These are phyloP conservation scores for Vanessa atalanta DNA, from an alignment of 1,140 invertebrate genomes.

Conservation along the genomic window DNA sequence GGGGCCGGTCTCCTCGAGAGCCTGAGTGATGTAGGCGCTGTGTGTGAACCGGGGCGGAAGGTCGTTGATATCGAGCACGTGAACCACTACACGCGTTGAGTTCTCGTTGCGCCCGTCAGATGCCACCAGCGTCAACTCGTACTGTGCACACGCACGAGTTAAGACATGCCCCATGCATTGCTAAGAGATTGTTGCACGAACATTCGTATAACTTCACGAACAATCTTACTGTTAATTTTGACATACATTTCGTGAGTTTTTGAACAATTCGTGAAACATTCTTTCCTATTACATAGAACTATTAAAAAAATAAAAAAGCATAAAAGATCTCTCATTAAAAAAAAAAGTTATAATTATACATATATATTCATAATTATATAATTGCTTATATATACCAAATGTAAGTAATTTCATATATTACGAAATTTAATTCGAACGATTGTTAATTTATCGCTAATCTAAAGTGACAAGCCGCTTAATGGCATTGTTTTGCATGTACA, in stretches of 20 bases:
- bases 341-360: no score
- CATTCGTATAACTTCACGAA: neutral
- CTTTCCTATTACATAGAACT: no score
- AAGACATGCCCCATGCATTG: constrained; percentile 69
- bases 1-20: constrained; percentile 76
- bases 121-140: constrained; percentile 92
- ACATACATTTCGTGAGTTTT: neutral
- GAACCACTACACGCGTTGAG: constrained; percentile 88
- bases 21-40: constrained; percentile 84
- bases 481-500: constrained; percentile 5
- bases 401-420: neutral
- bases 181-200: constrained; percentile 29
- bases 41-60: constrained; percentile 89
- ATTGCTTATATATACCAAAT: neutral
- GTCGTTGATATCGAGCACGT: constrained; percentile 91
- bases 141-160: constrained; percentile 82
- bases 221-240: neutral
- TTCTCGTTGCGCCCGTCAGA: constrained; percentile 93
- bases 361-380: neutral
- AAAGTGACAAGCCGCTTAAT: neutral
- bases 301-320: no score
- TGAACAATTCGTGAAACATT: neutral
- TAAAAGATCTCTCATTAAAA: no score
- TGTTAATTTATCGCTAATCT: neutral
- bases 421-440: neutral